Conservation (phyloP, 2,888 invertebrate species). For the Pteria penguin region DNA sequence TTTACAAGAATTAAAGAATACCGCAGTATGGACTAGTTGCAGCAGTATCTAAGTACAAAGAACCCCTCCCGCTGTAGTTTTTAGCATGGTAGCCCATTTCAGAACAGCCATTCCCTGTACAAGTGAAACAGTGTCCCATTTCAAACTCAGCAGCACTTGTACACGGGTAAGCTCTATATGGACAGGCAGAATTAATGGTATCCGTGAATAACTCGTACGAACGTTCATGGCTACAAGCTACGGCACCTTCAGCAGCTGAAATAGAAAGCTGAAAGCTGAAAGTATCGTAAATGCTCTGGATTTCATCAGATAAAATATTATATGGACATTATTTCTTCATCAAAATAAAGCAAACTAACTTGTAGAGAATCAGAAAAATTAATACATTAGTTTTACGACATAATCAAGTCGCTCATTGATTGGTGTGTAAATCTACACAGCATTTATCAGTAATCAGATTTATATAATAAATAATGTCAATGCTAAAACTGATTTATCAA, state of each 20-base stretch:
- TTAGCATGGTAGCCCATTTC: slow-evolving; percentile 62
- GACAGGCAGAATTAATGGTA: slow-evolving; percentile 88
- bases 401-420: no score
- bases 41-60: slow-evolving; percentile 58
- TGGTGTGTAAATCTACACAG: no score
- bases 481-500: no score
- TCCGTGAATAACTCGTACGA: slow-evolving; percentile 92
- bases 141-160: slow-evolving; percentile 86
- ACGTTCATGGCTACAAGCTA: slow-evolving; percentile 92
- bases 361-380: no score
- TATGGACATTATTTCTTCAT: no score
- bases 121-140: slow-evolving; percentile 57
- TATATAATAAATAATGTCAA: no score
- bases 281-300: background rate
- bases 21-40: slow-evolving; percentile 57
- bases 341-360: no score
- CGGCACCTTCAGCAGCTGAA: slow-evolving; percentile 57
- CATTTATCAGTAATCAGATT: no score
- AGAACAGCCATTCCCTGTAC: slow-evolving; percentile 54
- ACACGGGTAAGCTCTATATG: slow-evolving; percentile 89
- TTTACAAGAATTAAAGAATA: slow-evolving; percentile 32
- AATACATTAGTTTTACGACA: no score
- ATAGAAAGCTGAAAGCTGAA: background rate
- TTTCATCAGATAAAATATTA: background rate
- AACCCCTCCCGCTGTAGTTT: slow-evolving; percentile 49